Evolutionary conservation across 2,113 vertebrate genomes (phyloP).

Genomic region (Merops nubicus): DNA sequence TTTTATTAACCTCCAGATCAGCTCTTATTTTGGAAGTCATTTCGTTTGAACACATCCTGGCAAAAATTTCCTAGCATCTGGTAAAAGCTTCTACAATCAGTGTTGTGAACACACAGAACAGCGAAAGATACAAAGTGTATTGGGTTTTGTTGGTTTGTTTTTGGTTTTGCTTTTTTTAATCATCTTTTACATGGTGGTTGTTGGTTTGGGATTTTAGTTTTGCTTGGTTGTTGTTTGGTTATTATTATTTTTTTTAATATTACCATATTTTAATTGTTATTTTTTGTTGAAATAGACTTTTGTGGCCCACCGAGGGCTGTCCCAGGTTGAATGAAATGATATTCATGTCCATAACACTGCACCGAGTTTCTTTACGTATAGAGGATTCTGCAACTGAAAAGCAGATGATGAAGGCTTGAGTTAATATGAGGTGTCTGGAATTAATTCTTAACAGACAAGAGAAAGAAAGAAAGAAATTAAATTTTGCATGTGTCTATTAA

Average conservation of each 20-base stretch:
- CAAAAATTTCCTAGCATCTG: conserved; percentile 61
- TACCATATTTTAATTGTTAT: not conserved
- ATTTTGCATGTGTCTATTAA: conserved; percentile 12
- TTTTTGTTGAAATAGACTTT: conserved; percentile 34
- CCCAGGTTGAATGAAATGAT: not conserved
- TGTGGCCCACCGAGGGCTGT: not conserved
- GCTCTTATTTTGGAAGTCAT: conserved; percentile 49
- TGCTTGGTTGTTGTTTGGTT: not conserved
- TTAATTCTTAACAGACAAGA: conserved; percentile 15
- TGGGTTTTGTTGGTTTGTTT: not conserved
- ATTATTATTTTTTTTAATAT: not conserved
- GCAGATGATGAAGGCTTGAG: conserved; percentile 9
- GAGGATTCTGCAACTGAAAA: conserved; percentile 8
- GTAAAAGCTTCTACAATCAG: conserved; percentile 12
- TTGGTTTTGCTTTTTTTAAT: not conserved
- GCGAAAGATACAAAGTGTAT: not conserved
- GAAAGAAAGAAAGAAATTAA: conserved; percentile 1
- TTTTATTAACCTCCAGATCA: conserved; percentile 60
- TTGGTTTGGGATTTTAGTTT: not conserved
- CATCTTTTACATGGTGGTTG: not conserved
- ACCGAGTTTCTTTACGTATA: not conserved
- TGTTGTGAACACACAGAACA: conserved; percentile 3
- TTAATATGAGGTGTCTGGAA: conserved; percentile 6
- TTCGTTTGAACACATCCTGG: conserved; percentile 43
- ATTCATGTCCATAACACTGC: not conserved